These are phyloP conservation scores for Ptychodera flava DNA, from an alignment of 35 echinoderm and acorn worm species.

Conservation along the genomic window DNA sequence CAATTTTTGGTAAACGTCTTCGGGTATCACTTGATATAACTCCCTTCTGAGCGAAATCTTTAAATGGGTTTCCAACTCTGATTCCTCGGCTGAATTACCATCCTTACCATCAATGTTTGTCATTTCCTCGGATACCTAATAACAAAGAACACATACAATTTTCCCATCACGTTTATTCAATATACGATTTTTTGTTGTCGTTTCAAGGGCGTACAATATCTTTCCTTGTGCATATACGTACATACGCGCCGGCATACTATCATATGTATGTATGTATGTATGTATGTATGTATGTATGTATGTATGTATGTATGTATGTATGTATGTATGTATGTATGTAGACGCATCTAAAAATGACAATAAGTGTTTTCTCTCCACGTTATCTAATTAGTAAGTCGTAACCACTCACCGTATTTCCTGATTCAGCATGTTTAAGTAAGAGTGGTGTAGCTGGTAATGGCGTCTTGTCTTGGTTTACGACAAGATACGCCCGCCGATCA, in stretches of 20 bases:
- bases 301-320: conserved; percentile 2
- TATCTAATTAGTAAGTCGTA: too few species aligned
- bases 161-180: too few species aligned
- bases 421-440: not conserved
- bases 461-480: not conserved
- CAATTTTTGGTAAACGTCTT: not conserved
- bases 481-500: not conserved
- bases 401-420: too few species aligned
- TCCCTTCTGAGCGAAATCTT: not conserved
- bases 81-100: too few species aligned
- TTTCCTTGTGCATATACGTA: too few species aligned
- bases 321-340: conserved; percentile 2
- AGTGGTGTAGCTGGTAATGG: not conserved
- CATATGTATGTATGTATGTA: not conserved
- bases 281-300: not conserved
- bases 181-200: too few species aligned
- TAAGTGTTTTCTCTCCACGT: too few species aligned
- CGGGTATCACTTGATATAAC: not conserved
- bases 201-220: too few species aligned
- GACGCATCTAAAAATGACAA: not conserved
- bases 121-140: too few species aligned
- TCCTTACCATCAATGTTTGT: too few species aligned
- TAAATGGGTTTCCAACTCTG: not conserved
- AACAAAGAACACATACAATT: too few species aligned
- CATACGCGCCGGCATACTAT: too few species aligned